Base-by-base conservation (phyloP, 2,888 invertebrate genomes). In the Pseudococcus viburni region DNA sequence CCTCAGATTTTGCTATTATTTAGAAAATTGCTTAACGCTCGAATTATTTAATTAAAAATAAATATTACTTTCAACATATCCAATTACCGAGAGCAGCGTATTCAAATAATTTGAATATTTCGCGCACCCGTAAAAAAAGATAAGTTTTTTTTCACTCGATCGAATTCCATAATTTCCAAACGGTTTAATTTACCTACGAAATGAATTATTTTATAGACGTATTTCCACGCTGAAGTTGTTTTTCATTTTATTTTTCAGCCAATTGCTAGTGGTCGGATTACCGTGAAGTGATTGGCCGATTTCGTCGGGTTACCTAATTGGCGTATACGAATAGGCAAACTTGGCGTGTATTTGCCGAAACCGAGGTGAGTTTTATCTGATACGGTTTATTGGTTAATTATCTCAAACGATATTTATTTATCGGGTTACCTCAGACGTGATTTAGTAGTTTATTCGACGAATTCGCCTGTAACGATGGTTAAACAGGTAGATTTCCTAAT, bases 31-130 rank as follows among this genome's bases (percentile, higher is more conserved):
- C 59, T 85, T 85, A 85, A 85, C 85, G 85, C 59, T 84, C 84
- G 59, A 59, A 85, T 85, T 59, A 85, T 68, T 86, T 73, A 86
- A 80, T 86, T 77, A 73, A 80, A 59, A 83, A 86, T 89, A 87
- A 73, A 86, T 83, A 68, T 84, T 83, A 80, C 80, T 42, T 80
- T 46, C 42, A 80, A 80, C 80, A 46, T 80, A 80, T 80, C 80
- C 80, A 80, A 80, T 80, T 80, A 80, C 42, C 33, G 33, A 4
- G 39, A 33, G 73, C 73, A 46, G 42, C 42, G 46, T 80, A 80
- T 80, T 80, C 80, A 42, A 80, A 80, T 80, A 46, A 80, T 80
- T 80, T 46, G 42, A 42, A 22, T n/a, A 17, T 80, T 80, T 42
- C 19, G n/a, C 80, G 26, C 12, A 73, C 19, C 46, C 80, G 42